A percentile compares a stretch with the other conserved stretches of the same genome.
These are phyloP conservation scores for Andrena dorsata DNA, from an alignment of 2,888 invertebrate genomes.

Conservation along the genomic window DNA sequence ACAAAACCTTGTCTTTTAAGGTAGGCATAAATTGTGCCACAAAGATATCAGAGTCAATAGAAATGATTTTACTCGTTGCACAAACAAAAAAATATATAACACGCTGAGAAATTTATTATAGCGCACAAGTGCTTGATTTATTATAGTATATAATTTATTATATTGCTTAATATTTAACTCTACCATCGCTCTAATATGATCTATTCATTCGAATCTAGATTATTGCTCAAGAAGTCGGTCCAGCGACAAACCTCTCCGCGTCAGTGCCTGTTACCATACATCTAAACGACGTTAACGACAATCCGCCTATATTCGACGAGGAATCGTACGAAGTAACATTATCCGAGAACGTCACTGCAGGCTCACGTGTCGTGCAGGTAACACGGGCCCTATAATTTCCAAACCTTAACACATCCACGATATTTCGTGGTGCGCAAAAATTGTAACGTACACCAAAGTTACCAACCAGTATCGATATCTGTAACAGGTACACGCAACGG, in stretches of 20 bases:
- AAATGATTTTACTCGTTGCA: background rate
- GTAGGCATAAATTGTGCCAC: constrained; percentile 82
- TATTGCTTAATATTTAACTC: background rate
- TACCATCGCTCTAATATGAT: background rate
- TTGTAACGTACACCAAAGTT: background rate
- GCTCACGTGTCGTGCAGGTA: constrained; percentile 89
- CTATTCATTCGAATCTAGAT: constrained; percentile 86
- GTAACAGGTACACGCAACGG: constrained; percentile 90
- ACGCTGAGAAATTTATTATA: no score
- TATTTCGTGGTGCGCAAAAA: background rate
- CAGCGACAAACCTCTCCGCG: constrained; percentile 90
- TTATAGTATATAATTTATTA: background rate
- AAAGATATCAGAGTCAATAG: background rate
- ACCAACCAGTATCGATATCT: background rate
- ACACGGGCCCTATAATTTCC: constrained; percentile 14
- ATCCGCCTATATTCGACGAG: constrained; percentile 92
- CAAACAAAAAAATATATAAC: background rate
- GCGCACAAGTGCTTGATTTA: no score
- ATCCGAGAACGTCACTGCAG: constrained; percentile 92
- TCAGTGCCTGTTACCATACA: constrained; percentile 92
- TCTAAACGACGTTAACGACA: constrained; percentile 95
- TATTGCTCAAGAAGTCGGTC: constrained; percentile 92
- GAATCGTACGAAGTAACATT: constrained; percentile 91
- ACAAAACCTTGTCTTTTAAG: constrained; percentile 91
- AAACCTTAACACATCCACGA: background rate